A percentile compares a stretch with the other conserved stretches of the same genome.
phyloP scores from a whole-genome alignment of 2,113 vertebrate species.

The Okapia johnstoni region DNA sequence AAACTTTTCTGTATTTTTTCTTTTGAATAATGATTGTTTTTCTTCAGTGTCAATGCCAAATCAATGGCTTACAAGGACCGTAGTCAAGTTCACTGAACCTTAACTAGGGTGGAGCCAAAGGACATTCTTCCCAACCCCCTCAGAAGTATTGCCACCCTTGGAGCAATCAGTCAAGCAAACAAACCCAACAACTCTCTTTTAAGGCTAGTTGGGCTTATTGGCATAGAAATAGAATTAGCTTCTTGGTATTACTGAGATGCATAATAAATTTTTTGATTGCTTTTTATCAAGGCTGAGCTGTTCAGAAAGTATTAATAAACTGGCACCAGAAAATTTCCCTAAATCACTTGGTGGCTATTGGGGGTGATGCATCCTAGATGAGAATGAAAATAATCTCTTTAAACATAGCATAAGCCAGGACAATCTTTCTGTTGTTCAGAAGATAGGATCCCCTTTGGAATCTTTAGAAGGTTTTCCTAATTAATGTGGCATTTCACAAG shows the following conservation, averaged over 20 bases:
- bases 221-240: background rate
- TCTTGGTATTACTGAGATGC: background rate
- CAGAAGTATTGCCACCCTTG: background rate
- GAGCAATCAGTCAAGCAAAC: background rate
- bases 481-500: background rate
- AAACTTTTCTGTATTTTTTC: background rate
- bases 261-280: background rate
- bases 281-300: background rate
- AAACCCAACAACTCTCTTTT: background rate
- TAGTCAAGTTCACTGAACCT: background rate
- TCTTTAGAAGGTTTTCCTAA: background rate
- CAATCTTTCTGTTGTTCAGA: background rate
- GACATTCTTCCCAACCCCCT: background rate
- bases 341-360: background rate
- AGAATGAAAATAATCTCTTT: background rate
- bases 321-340: background rate
- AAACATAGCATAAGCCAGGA: background rate
- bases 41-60: background rate
- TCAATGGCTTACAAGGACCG: background rate
- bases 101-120: background rate
- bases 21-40: background rate
- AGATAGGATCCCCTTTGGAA: background rate
- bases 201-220: background rate
- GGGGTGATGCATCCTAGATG: background rate
- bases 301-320: constrained; percentile 7